These are phyloP conservation scores for pig (Sus scrofa) DNA, from an alignment of 2,113 vertebrate species.

Conservation along the genomic window DNA sequence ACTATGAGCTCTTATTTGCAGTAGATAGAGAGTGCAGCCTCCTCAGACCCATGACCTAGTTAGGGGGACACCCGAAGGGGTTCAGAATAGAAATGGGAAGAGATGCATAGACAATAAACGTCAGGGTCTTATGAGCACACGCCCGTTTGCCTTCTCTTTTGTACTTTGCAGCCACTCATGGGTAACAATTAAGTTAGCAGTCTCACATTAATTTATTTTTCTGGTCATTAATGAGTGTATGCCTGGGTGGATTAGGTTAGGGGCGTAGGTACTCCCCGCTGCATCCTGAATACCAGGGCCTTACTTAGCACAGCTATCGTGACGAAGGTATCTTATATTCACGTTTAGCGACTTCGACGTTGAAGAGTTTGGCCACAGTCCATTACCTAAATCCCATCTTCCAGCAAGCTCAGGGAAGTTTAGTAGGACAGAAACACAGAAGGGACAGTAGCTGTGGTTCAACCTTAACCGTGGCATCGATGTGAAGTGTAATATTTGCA, in stretches of 20 bases:
- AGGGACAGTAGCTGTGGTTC: neutral
- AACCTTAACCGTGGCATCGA: neutral
- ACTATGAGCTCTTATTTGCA: neutral
- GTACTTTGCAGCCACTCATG: neutral
- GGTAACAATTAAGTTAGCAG: neutral
- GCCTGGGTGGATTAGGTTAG: neutral
- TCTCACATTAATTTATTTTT: neutral
- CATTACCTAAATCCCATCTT: conserved; percentile 7
- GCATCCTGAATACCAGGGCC: neutral
- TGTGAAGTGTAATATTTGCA: neutral
- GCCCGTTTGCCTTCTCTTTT: neutral
- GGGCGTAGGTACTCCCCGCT: neutral
- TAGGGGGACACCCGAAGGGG: neutral
- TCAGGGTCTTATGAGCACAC: neutral
- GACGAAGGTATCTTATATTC: neutral
- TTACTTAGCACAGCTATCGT: neutral
- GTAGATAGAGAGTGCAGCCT: neutral
- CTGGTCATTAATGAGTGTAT: neutral
- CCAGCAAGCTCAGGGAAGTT: neutral
- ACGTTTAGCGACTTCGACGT: conserved; percentile 18
- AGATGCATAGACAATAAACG: neutral
- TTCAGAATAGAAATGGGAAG: conserved; percentile 29
- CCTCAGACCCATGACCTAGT: neutral
- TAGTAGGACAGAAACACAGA: neutral
- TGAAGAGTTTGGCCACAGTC: neutral